Percentiles rank a stretch among this genome's conserved stretches.
These are phyloP conservation scores for Lepidocyrtoides sp. DNA, from an alignment of 2,888 invertebrate genomes.

Conservation along the genomic window DNA sequence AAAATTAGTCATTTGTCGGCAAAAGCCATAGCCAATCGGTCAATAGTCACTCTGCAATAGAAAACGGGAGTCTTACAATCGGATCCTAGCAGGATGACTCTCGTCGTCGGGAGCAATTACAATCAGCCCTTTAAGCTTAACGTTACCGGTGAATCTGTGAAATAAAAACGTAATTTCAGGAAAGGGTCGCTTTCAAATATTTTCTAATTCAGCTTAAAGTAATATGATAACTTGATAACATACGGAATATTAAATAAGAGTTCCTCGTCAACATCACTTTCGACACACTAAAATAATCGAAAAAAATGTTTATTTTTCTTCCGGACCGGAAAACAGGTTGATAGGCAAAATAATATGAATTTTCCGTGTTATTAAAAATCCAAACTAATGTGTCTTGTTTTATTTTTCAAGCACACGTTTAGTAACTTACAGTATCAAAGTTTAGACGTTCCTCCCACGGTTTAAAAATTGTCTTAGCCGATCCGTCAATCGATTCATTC, in stretches of 20 bases:
- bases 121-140: slow-evolving; percentile 97
- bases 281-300: slow-evolving; percentile 91
- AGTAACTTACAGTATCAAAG: slow-evolving; percentile 90
- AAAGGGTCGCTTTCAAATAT: too few species aligned
- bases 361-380: too few species aligned
- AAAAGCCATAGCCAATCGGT: too few species aligned
- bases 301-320: too few species aligned
- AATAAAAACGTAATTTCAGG: background rate
- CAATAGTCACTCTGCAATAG: background rate
- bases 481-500: slow-evolving; percentile 95
- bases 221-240: too few species aligned
- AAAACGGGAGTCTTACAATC: slow-evolving; percentile 91
- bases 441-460: slow-evolving; percentile 95
- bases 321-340: too few species aligned
- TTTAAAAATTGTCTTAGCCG: slow-evolving; percentile 96
- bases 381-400: too few species aligned
- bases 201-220: too few species aligned
- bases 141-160: slow-evolving; percentile 94
- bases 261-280: slow-evolving; percentile 98
- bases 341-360: too few species aligned
- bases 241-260: slow-evolving; percentile 97
- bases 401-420: too few species aligned
- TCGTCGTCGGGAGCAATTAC: slow-evolving; percentile 96
- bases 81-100: slow-evolving; percentile 94
- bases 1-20: too few species aligned